Base-by-base conservation (phyloP, 2,113 vertebrate genomes). In the Malurus elegans region DNA sequence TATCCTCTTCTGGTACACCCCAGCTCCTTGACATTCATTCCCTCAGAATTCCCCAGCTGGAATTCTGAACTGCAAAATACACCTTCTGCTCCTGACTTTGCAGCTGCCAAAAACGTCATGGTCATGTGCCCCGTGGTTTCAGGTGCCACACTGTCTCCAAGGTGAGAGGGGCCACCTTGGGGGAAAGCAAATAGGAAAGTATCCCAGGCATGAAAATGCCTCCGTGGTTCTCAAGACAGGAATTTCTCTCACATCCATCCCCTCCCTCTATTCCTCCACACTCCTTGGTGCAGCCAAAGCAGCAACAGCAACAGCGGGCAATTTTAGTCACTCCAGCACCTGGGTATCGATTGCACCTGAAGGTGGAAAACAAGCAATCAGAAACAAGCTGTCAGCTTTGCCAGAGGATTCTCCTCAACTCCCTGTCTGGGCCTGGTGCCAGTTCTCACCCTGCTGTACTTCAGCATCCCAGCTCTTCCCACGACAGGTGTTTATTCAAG, bases 101-200 rank as follows among this genome's bases (percentile, higher is more conserved):
- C 62, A 92, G 47, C 48, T 93, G 80, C 72, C 92, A 97, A 86
- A 70, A 91, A 75, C 25, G 31, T 61, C 57, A 26, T 28, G 38
- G 80, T 90, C 79, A 91, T 18, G 47, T 29, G 83, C 48, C 54
- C 78, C 84, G 38, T 18, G 75, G 91, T 86, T 82, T 70, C 92
- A 92, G 94, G 90, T 90, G 91, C 92, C 90, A 76, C 58, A 51
- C 53, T 72, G 60, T 95, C 82, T 94, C 89, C 47, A 82, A 71
- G 70, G 88, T 57, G 54, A 95, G 86, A 95, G 93, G 82, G 89
- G 87, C 93, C 83, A 84, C 85, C 58, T 34, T 61, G 21, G 69
- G 90, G 83, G 20, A 94, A 86, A 96, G 93, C 91, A 97, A 98
- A 98, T 54, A 96, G 93, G 92, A 98, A 98, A 93, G 42, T 32